Evolutionary conservation across 2,797 vertebrate genomes (phyloP).

Genomic region (Pteronotus mesoamericanus): DNA sequence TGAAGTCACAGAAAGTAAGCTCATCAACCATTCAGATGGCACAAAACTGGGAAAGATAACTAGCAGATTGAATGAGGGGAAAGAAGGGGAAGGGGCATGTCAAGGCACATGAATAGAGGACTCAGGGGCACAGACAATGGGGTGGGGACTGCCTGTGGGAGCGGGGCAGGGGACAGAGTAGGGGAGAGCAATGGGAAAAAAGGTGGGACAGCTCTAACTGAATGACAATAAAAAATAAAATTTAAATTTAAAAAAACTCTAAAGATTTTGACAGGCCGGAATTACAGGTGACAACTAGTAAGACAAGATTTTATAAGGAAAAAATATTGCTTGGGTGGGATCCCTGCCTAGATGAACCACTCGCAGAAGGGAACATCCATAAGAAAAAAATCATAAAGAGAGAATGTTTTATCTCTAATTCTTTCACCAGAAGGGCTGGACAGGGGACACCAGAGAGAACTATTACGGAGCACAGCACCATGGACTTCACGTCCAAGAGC

Average conservation of each 20-base stretch:
- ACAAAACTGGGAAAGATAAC: neutral
- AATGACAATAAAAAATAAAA: too few relatives aligned
- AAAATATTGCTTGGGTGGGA: neutral
- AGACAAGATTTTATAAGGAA: slow-evolving; percentile 29
- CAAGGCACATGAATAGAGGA: too few relatives aligned
- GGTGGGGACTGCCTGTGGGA: too few relatives aligned
- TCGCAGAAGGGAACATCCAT: neutral
- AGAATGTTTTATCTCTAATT: neutral
- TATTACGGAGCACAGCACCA: neutral
- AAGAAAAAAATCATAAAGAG: neutral
- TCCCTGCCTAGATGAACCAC: neutral
- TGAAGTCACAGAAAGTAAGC: neutral
- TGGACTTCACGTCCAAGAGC: neutral
- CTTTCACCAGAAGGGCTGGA: neutral
- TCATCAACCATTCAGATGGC: neutral
- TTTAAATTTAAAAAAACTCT: neutral
- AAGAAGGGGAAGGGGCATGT: too few relatives aligned
- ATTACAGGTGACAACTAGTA: neutral
- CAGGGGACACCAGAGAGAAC: neutral
- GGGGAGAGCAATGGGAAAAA: too few relatives aligned
- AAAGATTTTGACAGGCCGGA: slow-evolving; percentile 33
- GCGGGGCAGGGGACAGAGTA: too few relatives aligned
- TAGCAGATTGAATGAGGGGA: neutral
- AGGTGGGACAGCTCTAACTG: too few relatives aligned
- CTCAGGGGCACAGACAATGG: too few relatives aligned